Conservation (phyloP, 1,140 invertebrate species). For the Heliconius himera region DNA sequence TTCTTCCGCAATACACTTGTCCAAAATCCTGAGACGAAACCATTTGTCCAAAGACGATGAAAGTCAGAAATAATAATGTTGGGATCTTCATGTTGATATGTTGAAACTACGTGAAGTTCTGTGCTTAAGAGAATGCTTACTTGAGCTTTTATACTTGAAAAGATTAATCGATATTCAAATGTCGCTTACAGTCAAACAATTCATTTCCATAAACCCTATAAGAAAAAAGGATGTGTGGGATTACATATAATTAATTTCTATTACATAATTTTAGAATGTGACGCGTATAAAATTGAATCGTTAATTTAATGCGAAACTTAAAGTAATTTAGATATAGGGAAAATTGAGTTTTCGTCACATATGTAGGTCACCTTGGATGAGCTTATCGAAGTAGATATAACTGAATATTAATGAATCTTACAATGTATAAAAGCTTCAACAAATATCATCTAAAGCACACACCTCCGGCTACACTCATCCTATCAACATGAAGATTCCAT, state of each 20-base stretch:
- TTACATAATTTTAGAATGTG: background rate
- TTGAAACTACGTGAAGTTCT: background rate
- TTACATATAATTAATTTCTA: background rate
- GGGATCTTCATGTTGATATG: conserved; percentile 29
- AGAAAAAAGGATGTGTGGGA: background rate
- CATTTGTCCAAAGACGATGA: background rate
- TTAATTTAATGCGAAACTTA: no score
- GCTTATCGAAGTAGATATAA: background rate
- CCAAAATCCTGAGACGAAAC: conserved; percentile 19
- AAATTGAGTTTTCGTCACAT: background rate
- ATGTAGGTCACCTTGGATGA: background rate
- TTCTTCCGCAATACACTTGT: conserved; percentile 33
- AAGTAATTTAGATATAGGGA: no score
- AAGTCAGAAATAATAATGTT: conserved; percentile 15
- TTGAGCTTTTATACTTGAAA: conserved; percentile 15
- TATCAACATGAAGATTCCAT: conserved; percentile 5
- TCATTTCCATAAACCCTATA: background rate
- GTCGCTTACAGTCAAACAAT: background rate
- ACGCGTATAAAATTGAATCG: no score
- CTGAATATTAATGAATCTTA: conserved; percentile 25
- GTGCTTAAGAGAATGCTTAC: conserved; percentile 9
- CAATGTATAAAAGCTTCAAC: conserved; percentile 17
- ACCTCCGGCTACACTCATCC: background rate
- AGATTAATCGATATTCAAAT: background rate
- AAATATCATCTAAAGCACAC: conserved; percentile 4